Percentiles rank a stretch among this genome's conserved stretches.
phyloP scores from a whole-genome alignment of 2,113 vertebrate genomes.

The Carettochelys insculpta region DNA sequence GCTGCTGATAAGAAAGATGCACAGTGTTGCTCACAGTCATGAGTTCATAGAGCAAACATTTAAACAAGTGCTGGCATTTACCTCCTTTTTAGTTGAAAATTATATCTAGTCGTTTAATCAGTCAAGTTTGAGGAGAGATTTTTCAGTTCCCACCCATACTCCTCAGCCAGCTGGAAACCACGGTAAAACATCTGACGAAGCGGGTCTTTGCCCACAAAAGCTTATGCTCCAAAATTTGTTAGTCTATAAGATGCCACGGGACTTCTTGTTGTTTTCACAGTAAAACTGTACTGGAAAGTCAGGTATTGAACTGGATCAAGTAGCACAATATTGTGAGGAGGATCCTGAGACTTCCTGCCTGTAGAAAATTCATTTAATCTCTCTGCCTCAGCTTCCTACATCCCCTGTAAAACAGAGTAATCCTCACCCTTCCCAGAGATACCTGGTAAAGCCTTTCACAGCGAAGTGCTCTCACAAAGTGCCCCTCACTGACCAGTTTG shows the following conservation, averaged over 20 bases:
- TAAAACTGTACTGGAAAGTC: background rate
- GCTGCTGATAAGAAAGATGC: background rate
- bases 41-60: background rate
- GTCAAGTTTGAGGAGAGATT: background rate
- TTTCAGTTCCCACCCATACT: background rate
- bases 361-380: background rate
- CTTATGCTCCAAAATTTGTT: no score
- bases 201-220: no score
- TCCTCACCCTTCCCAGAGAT: background rate
- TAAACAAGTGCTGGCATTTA: background rate
- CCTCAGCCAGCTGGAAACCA: background rate
- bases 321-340: background rate
- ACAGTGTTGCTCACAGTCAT: background rate
- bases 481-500: background rate
- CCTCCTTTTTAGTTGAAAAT: background rate
- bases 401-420: background rate
- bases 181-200: no score
- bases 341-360: background rate
- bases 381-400: background rate
- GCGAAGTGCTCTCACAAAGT: background rate
- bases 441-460: rapidly evolving
- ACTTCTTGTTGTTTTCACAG: no score
- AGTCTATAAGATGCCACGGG: no score
- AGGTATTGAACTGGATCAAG: background rate
- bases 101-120: background rate